phyloP scores from a whole-genome alignment of 2,888 invertebrate species.

The Spodoptera picta region DNA sequence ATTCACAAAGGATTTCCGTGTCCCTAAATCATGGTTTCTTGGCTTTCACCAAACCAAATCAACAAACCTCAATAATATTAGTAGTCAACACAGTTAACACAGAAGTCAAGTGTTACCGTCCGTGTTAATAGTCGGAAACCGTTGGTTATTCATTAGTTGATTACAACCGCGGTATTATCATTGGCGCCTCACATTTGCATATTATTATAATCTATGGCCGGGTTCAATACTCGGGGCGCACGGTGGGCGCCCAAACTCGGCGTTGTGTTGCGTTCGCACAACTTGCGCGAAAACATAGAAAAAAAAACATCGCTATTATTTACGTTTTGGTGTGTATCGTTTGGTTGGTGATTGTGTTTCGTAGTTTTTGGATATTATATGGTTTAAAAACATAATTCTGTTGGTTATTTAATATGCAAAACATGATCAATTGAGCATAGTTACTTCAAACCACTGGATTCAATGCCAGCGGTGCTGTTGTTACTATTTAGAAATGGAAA shows the following conservation, averaged over 20 bases:
- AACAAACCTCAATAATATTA: no score
- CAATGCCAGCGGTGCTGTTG: background rate
- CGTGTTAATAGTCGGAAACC: background rate
- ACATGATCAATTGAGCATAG: no score
- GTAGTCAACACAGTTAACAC: no score
- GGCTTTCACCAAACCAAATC: no score
- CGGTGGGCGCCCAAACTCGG: conserved; percentile 62
- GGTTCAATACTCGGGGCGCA: conserved; percentile 76
- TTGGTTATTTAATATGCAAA: no score
- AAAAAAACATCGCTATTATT: conserved; percentile 21
- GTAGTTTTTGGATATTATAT: no score
- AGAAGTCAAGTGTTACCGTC: background rate
- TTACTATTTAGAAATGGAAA: background rate
- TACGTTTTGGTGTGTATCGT: conserved; percentile 26
- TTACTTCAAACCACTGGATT: background rate
- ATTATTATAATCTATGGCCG: conserved; percentile 66
- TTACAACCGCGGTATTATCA: conserved; percentile 27
- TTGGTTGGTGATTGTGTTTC: conserved; percentile 5
- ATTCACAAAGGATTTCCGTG: no score
- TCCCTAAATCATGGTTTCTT: no score
- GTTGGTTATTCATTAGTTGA: conserved; percentile 32
- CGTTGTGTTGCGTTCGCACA: conserved; percentile 37
- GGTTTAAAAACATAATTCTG: no score
- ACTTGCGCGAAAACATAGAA: conserved; percentile 36
- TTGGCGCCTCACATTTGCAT: conserved; percentile 48